These are phyloP conservation scores for Anguilla pacifica DNA, from an alignment of 2,797 vertebrate species.

Conservation along the genomic window DNA sequence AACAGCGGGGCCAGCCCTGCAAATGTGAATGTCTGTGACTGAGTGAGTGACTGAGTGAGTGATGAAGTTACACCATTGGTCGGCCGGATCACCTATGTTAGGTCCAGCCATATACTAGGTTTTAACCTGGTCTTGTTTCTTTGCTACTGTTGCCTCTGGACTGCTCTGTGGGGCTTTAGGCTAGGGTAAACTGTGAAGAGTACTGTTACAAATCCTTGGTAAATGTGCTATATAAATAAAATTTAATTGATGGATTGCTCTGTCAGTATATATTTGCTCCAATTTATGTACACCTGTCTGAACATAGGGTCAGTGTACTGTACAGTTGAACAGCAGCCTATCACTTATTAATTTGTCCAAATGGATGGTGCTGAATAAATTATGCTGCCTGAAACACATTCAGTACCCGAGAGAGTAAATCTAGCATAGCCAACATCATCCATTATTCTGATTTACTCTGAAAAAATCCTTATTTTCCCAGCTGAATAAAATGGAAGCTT, in stretches of 20 bases:
- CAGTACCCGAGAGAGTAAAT: background rate
- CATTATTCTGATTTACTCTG: background rate
- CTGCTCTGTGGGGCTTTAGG: background rate
- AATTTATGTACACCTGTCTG: background rate
- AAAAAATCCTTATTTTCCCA: background rate
- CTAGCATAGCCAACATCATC: background rate
- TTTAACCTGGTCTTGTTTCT: background rate
- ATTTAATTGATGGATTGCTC: background rate
- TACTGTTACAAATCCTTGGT: background rate
- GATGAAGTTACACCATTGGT: too few relatives aligned
- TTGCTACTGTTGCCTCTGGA: background rate
- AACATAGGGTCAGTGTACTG: background rate
- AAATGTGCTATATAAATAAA: background rate
- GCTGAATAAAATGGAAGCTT: background rate
- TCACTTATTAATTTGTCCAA: background rate
- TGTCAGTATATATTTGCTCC: background rate
- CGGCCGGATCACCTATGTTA: too few relatives aligned
- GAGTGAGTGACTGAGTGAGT: too few relatives aligned
- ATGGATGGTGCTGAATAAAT: conserved; percentile 10
- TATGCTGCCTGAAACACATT: background rate
- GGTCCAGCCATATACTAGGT: too few relatives aligned
- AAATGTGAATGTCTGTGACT: too few relatives aligned
- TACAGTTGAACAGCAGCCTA: background rate
- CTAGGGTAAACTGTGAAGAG: background rate
- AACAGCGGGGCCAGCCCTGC: too few relatives aligned